Evolutionary conservation across 2,888 invertebrate genomes (phyloP), one percentile per base, ranked within the genome.

Genomic region (Glaucopsyche alexis): DNA sequence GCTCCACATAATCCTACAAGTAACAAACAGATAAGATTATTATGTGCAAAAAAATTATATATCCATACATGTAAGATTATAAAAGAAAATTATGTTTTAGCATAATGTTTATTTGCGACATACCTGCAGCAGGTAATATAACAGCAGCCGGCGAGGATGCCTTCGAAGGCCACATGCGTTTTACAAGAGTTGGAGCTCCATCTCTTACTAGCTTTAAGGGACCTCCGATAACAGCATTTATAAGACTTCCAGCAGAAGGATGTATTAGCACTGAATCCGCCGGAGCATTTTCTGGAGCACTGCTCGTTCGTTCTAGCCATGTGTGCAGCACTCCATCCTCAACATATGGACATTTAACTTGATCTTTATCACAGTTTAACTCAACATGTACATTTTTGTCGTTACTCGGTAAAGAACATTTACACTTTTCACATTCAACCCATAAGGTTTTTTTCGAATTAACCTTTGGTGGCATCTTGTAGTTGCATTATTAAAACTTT

Each of bases 391-490:
- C 76, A 72, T 93, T 91, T 77, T 90, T 86, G 79, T 96, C 95
- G 82, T 94, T 95, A 64, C 93, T 90, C 71, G 93, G 85, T 81
- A 96, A 83, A 76, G 85, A 91, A 69, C 92, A 89, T 6, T 88
- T 85, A 81, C 96, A 96, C 55, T 87, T 90, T 65, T 95, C 95
- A 82, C 96, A 96, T 72, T 93, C 93, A 29, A 94, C 88, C 95
- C 95, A 96, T 7, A 91, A 82, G 2, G 93, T 89, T 75, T 92
- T 93, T 82, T 94, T 95, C 73, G 86, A 87, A 74, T 84, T 69
- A 47, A 29, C 82, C 87, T 94, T 95, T 45, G 91, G 91, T 11
- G 91, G 83, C 83, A 83, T 83, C 50, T 72, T 77, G 38, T n/a
- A n/a, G 5, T 49, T 64, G 45, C 38, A 47, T 65, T 7, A 38